Evolutionary conservation across 2,888 invertebrate species (phyloP).

Genomic region (Aelia acuminata): DNA sequence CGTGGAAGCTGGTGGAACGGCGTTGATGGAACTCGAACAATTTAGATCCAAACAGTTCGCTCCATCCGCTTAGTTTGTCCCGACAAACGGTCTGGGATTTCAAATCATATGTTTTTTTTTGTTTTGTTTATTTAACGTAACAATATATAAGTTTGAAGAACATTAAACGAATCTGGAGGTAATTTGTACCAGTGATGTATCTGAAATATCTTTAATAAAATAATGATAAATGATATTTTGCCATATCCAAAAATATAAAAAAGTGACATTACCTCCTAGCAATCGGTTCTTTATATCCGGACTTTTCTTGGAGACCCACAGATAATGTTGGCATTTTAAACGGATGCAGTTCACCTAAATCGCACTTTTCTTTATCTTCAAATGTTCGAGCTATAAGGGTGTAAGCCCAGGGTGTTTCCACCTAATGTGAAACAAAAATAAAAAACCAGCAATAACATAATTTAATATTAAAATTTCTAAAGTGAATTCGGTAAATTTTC

Average conservation of each 20-base stretch:
- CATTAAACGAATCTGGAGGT: too few relatives aligned
- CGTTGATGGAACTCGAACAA: too few relatives aligned
- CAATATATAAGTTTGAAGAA: too few relatives aligned
- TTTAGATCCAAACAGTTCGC: too few relatives aligned
- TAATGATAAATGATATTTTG: neutral
- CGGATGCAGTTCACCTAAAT: constrained; percentile 4
- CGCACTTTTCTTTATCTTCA: constrained; percentile 1
- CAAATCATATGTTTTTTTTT: too few relatives aligned
- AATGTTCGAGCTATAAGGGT: neutral
- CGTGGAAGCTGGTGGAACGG: too few relatives aligned
- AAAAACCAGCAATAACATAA: too few relatives aligned
- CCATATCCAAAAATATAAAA: neutral
- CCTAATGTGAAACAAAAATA: neutral
- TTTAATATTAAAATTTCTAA: neutral
- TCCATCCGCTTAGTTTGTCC: too few relatives aligned
- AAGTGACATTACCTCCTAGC: neutral
- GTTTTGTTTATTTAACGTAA: too few relatives aligned
- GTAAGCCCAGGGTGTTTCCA: constrained; percentile 27
- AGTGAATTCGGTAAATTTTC: neutral
- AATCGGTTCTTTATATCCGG: constrained; percentile 3
- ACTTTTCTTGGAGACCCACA: neutral
- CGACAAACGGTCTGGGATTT: too few relatives aligned
- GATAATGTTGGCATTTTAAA: neutral
- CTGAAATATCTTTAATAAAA: too few relatives aligned
- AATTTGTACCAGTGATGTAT: too few relatives aligned